Conservation (phyloP, 1,140 invertebrate genomes). For the Lepeophtheirus salmonis region DNA sequence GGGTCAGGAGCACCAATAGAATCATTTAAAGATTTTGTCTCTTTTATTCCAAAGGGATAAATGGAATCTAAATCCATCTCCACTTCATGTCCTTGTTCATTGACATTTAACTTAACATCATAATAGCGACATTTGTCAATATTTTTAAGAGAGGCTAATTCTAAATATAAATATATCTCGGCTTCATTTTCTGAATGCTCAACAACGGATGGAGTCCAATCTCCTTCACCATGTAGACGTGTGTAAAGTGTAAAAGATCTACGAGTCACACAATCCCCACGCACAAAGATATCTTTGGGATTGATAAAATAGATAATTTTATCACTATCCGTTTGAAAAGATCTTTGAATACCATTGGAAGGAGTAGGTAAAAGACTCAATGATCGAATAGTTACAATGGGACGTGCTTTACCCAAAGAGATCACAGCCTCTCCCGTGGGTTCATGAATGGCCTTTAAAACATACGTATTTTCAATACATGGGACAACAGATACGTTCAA, state of each 20-base stretch:
- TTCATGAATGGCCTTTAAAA: neutral
- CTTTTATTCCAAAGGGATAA: neutral
- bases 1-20: neutral
- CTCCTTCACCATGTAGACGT: neutral
- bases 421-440: neutral
- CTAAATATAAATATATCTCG: neutral
- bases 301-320: neutral
- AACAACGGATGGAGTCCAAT: neutral
- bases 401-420: neutral
- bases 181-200: neutral
- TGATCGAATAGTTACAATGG: neutral
- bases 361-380: neutral
- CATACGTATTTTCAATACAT: neutral
- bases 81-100: neutral
- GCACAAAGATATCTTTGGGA: neutral
- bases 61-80: neutral
- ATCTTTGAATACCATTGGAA: neutral
- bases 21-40: neutral
- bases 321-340: no score
- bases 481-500: neutral
- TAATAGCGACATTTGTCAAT: neutral
- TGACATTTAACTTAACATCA: neutral
- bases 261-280: neutral
- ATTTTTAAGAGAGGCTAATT: neutral
- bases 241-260: neutral